Evolutionary conservation across 2,797 vertebrate genomes (phyloP).

Genomic region (Pseudochaenichthys georgianus): DNA sequence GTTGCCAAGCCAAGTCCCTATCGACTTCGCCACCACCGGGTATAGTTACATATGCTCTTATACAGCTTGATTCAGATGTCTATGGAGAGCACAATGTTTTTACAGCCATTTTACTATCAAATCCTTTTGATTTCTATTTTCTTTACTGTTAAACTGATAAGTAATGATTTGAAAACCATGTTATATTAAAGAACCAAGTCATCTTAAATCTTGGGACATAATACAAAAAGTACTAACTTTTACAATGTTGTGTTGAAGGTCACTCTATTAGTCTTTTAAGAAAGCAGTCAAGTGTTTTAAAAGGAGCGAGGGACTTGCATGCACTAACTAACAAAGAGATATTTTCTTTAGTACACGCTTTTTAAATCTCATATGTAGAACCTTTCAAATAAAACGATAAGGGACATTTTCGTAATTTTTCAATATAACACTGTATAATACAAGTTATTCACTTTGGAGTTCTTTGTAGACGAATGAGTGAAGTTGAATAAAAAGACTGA

Average conservation of each 20-base stretch:
- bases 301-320: too few relatives aligned
- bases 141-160: neutral
- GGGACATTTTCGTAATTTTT: constrained; percentile 19
- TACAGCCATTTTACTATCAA: neutral
- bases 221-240: neutral
- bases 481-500: constrained; percentile 77
- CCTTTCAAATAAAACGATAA: constrained; percentile 1
- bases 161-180: neutral
- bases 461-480: constrained; percentile 67
- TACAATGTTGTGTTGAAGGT: neutral
- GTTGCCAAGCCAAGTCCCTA: too few relatives aligned
- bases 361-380: too few relatives aligned
- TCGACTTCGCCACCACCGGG: neutral
- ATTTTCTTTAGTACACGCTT: too few relatives aligned
- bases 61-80: constrained; percentile 3
- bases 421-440: constrained; percentile 39
- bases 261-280: neutral
- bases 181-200: neutral
- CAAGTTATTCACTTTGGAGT: constrained; percentile 56
- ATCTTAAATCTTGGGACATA: neutral
- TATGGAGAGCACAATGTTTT: neutral
- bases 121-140: neutral
- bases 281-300: too few relatives aligned
- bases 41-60: constrained; percentile 43
- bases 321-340: too few relatives aligned